A percentile compares a stretch with the other conserved stretches of the same genome.
Evolutionary conservation across 2,888 invertebrate species (phyloP).

Genomic region (Chorisops tibialis): DNA sequence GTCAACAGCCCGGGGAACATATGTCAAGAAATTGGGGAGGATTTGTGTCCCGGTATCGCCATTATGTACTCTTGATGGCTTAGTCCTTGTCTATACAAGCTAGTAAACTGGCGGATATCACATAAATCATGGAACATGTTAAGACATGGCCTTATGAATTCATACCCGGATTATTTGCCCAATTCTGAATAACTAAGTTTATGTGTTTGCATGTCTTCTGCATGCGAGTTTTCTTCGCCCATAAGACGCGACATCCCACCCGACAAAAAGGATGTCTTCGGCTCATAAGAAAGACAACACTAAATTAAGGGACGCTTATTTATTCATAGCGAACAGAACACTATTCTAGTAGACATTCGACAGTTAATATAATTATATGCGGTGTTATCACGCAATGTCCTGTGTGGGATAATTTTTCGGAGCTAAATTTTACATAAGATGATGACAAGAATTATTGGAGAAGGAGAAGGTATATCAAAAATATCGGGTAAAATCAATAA

Average conservation of each 20-base stretch:
- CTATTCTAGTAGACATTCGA: conserved; percentile 24
- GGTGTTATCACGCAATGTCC: conserved; percentile 23
- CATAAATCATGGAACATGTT: conserved; percentile 26
- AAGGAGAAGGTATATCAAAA: too few relatives aligned
- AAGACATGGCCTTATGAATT: conserved; percentile 27
- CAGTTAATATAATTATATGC: conserved; percentile 24
- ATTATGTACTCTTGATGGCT: conserved; percentile 9
- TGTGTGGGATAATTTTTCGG: not conserved
- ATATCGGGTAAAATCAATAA: too few relatives aligned
- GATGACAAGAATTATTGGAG: too few relatives aligned
- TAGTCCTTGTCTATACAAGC: not conserved
- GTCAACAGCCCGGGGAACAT: conserved; percentile 27
- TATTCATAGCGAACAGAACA: conserved; percentile 22
- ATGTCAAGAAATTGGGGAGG: conserved; percentile 26
- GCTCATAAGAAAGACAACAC: conserved; percentile 18
- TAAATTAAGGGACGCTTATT: conserved; percentile 27
- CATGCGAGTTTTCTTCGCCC: not conserved
- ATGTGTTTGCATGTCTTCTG: conserved; percentile 24
- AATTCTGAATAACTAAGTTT: conserved; percentile 26
- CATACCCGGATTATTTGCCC: conserved; percentile 25
- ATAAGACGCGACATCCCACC: too few relatives aligned
- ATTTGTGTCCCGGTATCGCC: conserved; percentile 9
- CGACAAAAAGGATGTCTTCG: not conserved
- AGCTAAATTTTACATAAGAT: too few relatives aligned
- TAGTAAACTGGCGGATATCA: conserved; percentile 16